These are phyloP conservation scores for Cardiocondyla obscurior DNA, from an alignment of 1,140 invertebrate species.

Conservation along the genomic window DNA sequence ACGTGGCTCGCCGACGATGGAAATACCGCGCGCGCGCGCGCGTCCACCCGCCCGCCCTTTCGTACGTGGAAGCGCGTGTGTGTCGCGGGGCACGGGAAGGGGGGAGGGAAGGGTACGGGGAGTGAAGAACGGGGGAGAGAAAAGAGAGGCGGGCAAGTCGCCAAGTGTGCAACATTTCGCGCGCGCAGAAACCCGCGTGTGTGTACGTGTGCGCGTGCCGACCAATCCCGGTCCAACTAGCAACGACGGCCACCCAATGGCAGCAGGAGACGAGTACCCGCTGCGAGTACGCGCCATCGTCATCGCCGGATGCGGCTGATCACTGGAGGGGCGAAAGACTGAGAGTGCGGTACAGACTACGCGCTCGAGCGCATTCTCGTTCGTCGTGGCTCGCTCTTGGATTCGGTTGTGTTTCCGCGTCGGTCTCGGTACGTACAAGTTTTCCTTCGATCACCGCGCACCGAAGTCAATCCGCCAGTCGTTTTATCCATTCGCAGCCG, in stretches of 20 bases:
- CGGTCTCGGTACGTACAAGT: conserved; percentile 25
- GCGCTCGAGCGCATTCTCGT: conserved; percentile 77
- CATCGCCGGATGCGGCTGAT: conserved; percentile 62
- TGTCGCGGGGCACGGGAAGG: not conserved
- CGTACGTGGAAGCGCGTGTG: too few species aligned
- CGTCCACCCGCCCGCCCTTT: not conserved
- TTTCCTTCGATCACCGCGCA: conserved; percentile 23
- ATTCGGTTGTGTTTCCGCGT: conserved; percentile 73
- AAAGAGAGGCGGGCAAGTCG: conserved; percentile 10
- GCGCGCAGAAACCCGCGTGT: not conserved
- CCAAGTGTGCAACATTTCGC: conserved; percentile 25
- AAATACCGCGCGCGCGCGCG: conserved; percentile 11
- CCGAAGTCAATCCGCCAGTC: too few species aligned
- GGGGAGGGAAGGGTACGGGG: not conserved
- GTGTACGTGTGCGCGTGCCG: not conserved
- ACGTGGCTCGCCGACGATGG: not conserved
- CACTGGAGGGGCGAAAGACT: conserved; percentile 70
- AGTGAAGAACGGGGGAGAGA: not conserved
- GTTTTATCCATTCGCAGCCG: too few species aligned
- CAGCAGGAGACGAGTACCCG: conserved; percentile 49
- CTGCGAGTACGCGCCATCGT: conserved; percentile 68
- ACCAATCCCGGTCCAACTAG: conserved; percentile 67
- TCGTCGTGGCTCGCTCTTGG: conserved; percentile 76
- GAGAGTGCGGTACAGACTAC: conserved; percentile 78
- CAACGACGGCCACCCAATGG: conserved; percentile 68